Evolutionary conservation across 2,888 invertebrate species (phyloP).

Genomic region (Acanthosepion pharaonis): DNA sequence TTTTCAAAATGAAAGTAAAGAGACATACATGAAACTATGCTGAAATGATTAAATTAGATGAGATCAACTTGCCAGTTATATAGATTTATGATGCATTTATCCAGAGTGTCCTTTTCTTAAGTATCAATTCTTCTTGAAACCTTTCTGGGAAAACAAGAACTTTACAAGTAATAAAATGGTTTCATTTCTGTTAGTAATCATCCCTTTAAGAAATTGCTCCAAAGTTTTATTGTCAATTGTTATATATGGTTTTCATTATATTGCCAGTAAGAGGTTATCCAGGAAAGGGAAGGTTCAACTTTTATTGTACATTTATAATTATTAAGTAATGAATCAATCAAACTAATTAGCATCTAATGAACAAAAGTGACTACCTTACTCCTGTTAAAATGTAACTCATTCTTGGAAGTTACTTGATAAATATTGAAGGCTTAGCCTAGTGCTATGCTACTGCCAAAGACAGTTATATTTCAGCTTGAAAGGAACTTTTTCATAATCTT

Average conservation of each 20-base stretch:
- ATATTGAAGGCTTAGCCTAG: no score
- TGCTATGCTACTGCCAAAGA: no score
- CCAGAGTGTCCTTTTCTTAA: no score
- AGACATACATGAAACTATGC: no score
- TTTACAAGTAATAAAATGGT: not conserved
- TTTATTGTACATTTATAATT: not conserved
- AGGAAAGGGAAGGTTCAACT: not conserved
- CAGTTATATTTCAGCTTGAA: no score
- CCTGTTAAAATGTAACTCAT: not conserved
- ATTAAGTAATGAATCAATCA: conserved; percentile 11
- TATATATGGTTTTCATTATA: not conserved
- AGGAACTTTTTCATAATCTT: no score
- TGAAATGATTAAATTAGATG: no score
- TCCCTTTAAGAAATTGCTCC: not conserved
- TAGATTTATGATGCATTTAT: no score
- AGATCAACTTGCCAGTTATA: no score
- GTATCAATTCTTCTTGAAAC: no score
- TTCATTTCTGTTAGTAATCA: not conserved
- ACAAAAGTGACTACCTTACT: not conserved
- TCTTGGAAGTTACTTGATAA: not conserved
- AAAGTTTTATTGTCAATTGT: not conserved
- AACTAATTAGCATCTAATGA: not conserved
- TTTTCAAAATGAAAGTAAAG: no score
- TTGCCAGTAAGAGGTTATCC: not conserved
- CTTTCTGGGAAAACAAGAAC: not conserved